Base-by-base conservation (phyloP, 2,113 vertebrate species). In the Naja naja region DNA sequence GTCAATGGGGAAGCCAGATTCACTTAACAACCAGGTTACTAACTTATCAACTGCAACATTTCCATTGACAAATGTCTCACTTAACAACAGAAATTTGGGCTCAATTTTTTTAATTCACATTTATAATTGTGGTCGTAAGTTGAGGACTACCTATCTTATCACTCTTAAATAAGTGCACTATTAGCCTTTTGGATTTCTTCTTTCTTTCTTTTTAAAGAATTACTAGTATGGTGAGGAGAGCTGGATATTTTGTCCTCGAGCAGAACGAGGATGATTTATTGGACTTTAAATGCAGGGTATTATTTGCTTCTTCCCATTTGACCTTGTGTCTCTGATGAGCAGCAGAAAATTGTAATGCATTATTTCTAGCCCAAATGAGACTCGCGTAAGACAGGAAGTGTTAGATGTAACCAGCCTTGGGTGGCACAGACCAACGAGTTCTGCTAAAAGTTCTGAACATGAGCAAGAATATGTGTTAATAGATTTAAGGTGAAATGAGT, bases 311-410 rank as follows among this genome's bases (percentile, higher is more conserved):
- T 56, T 39, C 43, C n/a, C 0, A 0, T 91, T 85, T 60, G 91
- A 91, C 85, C 91, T 87, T 87, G 85, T n/a, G 49, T 91, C 87
- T 87, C 55, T 87, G 88, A 87, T 60, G 87, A 89, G 89, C n/a
- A 16, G 16, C 18, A 45, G 85, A 93, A 89, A 55, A 64, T 1
- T 1, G 92, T 95, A 39, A 81, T 89, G 74, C 60, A 89, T 95
- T 64, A 95, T 94, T 87, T 94, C 94, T 45, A 87, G 91, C 52
- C 93, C 89, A 94, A 95, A 93, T 92, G 93, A 85, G 91, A 89
- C 47, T 91, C 94, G 92, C 11, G 39, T 4, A 60, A 58, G 43
- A 60, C 53, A 3, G 25, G 3, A 6, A 39, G 4, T 47, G 54
- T 55, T 45, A 12, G 30, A 4, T 43, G 11, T 25, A 23, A 20